These are phyloP conservation scores for Meghimatium bilineatum DNA, from an alignment of 2,888 invertebrate species.

Conservation along the genomic window DNA sequence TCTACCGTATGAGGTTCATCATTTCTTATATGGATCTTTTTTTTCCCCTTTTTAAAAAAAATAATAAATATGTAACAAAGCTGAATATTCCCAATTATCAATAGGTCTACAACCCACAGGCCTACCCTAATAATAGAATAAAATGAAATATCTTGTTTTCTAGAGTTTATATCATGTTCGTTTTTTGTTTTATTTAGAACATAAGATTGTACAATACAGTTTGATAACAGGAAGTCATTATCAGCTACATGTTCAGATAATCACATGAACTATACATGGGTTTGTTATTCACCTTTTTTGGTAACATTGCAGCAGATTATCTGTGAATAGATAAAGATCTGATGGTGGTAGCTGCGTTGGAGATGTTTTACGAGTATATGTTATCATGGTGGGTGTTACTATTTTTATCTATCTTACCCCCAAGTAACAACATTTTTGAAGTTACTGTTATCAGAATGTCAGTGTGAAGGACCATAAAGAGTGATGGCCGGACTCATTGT, in stretches of 20 bases:
- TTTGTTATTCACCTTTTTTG: not conserved
- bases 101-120: too few relatives aligned
- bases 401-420: not conserved
- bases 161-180: too few relatives aligned
- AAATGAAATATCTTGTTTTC: too few relatives aligned
- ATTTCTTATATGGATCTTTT: too few relatives aligned
- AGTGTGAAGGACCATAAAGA: not conserved
- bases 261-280: not conserved
- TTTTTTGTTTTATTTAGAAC: too few relatives aligned
- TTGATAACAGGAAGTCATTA: not conserved
- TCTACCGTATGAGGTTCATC: too few relatives aligned
- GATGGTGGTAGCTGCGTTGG: not conserved
- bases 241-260: not conserved
- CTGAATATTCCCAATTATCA: too few relatives aligned
- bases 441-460: not conserved
- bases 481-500: not conserved
- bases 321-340: not conserved
- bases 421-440: not conserved
- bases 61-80: too few relatives aligned
- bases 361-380: not conserved
- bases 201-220: not conserved
- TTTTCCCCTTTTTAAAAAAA: too few relatives aligned
- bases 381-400: not conserved
- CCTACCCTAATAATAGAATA: too few relatives aligned
- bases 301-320: not conserved